Base-by-base conservation (phyloP, 1,140 invertebrate species). In the Dufourea novaeangliae region DNA sequence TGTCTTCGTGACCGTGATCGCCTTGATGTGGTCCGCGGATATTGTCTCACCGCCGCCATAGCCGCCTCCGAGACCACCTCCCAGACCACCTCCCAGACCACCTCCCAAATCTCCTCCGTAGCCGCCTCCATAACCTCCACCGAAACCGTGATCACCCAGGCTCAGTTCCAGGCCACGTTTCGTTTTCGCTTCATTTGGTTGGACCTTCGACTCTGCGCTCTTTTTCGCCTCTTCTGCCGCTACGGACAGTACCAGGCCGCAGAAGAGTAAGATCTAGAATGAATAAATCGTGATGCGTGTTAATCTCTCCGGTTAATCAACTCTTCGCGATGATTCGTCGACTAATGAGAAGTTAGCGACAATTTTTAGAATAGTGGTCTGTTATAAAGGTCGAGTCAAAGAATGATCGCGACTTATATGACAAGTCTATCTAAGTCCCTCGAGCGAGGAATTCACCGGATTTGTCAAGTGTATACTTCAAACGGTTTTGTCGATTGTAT, bases 1-100 rank as follows among this genome's bases (percentile, higher is more conserved):
- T 79, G 93, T 90, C 74, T 93, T 93, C 67, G 92, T 93, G 74
- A 93, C 89, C 32, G 92, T 93, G 50, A 92, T 86, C 22, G 92
- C 89, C 63, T 92, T 91, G 59, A 93, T 86, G 79, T 93, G 92
- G 2, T 91, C 90, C 46, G 87, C 78, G 17, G 64, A 88, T 57
- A 92, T 68, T n/a, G 90, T 88, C 29, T 87, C 88, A 22, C 50
- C 44, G 12, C 78, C 76, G 12, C 85, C 81, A 7, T 44, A 14
- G 6, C 82, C 61, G 12, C 81, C 81, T 12, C 80, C 83, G 17
- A 85, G 78, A 14, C 75, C 79, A 62, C 88, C 84, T 20, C 89
- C 89, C 5, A 89, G 67, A 20, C 82, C 86, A 62, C 80, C 81
- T 17, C 73, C 74, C 8, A 56, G 67, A 29, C 71, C 70, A 14